Percentiles rank a stretch among this genome's conserved stretches.
phyloP scores from a whole-genome alignment of 2,113 vertebrate species.

The Rhabdomys dilectus region DNA sequence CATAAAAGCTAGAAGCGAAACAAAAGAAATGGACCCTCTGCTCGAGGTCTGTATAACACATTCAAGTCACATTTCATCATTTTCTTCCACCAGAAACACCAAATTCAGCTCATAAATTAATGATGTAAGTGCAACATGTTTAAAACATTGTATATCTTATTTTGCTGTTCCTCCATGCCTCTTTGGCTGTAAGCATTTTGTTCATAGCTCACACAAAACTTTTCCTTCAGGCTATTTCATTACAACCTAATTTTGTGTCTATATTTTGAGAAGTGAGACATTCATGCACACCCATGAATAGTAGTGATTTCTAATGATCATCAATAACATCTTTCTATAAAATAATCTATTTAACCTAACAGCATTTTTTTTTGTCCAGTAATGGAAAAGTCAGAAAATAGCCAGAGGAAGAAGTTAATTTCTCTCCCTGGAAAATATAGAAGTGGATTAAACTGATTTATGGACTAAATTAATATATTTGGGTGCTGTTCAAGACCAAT shows the following conservation, averaged over 20 bases:
- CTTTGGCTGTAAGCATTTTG: slow-evolving; percentile 50
- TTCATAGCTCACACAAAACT: slow-evolving; percentile 11
- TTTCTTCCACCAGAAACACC: slow-evolving; percentile 10
- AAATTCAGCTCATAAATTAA: slow-evolving; percentile 63
- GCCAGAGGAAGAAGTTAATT: slow-evolving; percentile 64
- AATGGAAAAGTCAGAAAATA: slow-evolving; percentile 69
- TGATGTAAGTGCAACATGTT: slow-evolving; percentile 47
- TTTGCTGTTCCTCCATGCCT: background rate
- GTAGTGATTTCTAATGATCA: slow-evolving; percentile 55
- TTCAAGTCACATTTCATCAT: background rate
- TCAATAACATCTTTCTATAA: slow-evolving; percentile 63
- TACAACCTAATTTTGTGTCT: slow-evolving; percentile 49
- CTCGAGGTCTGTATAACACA: background rate
- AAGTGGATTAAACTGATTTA: slow-evolving; percentile 69
- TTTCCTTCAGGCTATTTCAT: slow-evolving; percentile 47
- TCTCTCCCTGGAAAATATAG: slow-evolving; percentile 51
- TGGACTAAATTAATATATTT: slow-evolving; percentile 66
- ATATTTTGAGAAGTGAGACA: slow-evolving; percentile 34
- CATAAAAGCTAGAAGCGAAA: background rate
- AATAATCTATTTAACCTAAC: slow-evolving; percentile 58
- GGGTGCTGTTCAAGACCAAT: slow-evolving; percentile 40
- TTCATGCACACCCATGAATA: background rate
- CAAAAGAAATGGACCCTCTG: background rate
- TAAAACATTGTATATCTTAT: slow-evolving; percentile 53
- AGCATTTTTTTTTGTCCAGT: slow-evolving; percentile 21